Evolutionary conservation across 2,113 vertebrate genomes (phyloP).

Genomic region (Cheilinus undulatus): DNA sequence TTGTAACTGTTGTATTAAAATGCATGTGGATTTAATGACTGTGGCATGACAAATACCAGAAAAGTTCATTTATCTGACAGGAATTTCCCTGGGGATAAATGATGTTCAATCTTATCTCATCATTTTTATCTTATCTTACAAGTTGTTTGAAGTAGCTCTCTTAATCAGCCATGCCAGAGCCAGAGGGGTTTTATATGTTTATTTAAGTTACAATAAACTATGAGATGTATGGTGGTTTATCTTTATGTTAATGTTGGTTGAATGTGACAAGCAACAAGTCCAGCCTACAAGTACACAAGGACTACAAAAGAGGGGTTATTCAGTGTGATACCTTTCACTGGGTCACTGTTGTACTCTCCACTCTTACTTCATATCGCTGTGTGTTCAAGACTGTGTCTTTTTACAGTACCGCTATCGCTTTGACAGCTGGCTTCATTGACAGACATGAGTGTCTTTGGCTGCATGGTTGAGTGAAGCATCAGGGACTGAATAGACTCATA

Average conservation of each 20-base stretch:
- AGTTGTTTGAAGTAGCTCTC: background rate
- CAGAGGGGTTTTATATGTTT: background rate
- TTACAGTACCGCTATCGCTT: conserved; percentile 62
- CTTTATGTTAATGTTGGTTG: no score
- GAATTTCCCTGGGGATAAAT: background rate
- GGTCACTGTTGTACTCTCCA: background rate
- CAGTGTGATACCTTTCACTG: background rate
- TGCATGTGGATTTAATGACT: background rate
- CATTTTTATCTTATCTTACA: background rate
- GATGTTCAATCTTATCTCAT: background rate
- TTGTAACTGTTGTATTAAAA: background rate
- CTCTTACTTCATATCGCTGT: conserved; percentile 26
- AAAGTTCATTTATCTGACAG: background rate
- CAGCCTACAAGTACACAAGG: no score
- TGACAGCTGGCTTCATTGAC: conserved; percentile 58
- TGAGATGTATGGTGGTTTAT: no score
- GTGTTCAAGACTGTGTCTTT: conserved; percentile 42
- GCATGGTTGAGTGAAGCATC: conserved; percentile 15
- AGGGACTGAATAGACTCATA: conserved; percentile 8
- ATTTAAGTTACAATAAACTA: background rate
- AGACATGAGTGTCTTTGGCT: conserved; percentile 59
- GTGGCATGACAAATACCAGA: background rate
- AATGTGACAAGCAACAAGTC: no score
- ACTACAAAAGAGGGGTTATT: background rate
- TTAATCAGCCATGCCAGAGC: background rate